Percentiles rank a stretch among this genome's conserved stretches.
phyloP scores from a whole-genome alignment of 2,888 invertebrate species.

The Teinopalpus imperialis region DNA sequence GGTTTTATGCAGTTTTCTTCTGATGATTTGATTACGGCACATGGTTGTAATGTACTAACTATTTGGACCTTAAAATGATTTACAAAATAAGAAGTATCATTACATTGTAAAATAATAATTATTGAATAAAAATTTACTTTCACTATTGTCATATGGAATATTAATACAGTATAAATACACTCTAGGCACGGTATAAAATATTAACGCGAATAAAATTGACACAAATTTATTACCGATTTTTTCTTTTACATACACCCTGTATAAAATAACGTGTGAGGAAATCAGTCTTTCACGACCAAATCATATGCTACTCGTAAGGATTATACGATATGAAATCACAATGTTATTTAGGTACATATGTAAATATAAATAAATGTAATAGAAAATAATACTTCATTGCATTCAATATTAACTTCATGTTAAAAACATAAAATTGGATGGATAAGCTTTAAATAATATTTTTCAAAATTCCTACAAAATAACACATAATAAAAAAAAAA shows the following conservation, averaged over 20 bases:
- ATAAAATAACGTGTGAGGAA: constrained; percentile 32
- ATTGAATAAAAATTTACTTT: not conserved
- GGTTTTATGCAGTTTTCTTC: too few species aligned
- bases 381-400: constrained; percentile 14
- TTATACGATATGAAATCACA: not conserved
- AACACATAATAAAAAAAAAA: not conserved
- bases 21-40: too few species aligned
- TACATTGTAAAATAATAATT: not conserved
- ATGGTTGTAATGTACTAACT: too few species aligned
- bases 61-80: too few species aligned
- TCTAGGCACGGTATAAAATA: not conserved
- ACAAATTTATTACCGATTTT: constrained; percentile 36
- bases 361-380: constrained; percentile 2
- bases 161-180: not conserved
- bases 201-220: constrained; percentile 22
- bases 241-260: constrained; percentile 35
- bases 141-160: too few species aligned
- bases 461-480: too few species aligned
- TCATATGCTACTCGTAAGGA: not conserved
- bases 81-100: too few species aligned
- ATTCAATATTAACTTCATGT: not conserved
- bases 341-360: constrained; percentile 18
- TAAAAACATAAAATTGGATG: not conserved
- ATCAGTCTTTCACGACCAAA: constrained; percentile 47
- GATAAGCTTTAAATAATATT: not conserved